A percentile compares a stretch with the other conserved stretches of the same genome.
Conservation (phyloP, 2,113 vertebrate genomes). For the Anarhynchus alexandrinus region DNA sequence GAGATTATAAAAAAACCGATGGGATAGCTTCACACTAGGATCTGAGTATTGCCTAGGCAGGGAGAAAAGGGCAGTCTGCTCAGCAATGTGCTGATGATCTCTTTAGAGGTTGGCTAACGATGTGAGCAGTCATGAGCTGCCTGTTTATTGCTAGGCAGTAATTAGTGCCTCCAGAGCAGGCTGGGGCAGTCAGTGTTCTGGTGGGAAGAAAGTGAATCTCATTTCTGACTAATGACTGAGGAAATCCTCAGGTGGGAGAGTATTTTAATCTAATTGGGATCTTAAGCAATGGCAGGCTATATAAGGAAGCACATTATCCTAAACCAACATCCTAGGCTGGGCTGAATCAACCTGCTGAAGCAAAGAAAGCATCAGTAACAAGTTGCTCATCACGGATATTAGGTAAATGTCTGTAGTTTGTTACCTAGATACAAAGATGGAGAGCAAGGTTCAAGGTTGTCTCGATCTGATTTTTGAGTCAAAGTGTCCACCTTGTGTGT, state of each 20-base stretch:
- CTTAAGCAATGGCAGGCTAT: not conserved
- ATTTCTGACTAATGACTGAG: slow-evolving; percentile 37
- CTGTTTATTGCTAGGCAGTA: not conserved
- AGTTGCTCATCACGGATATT: not conserved
- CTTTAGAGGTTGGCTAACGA: not conserved
- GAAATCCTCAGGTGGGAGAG: slow-evolving; percentile 6
- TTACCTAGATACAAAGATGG: not conserved
- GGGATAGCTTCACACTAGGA: not conserved
- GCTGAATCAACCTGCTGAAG: not conserved
- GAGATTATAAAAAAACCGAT: not conserved
- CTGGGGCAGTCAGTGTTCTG: not conserved
- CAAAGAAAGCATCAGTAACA: not conserved
- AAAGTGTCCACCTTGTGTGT: not conserved
- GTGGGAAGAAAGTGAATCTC: slow-evolving; percentile 24
- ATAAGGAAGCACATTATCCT: not conserved
- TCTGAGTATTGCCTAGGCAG: not conserved
- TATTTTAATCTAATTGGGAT: slow-evolving; percentile 26
- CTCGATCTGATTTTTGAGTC: not conserved
- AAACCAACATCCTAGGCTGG: not conserved
- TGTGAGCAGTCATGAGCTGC: not conserved
- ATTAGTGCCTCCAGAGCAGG: slow-evolving; percentile 25
- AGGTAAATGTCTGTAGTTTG: not conserved
- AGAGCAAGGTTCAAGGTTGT: not conserved
- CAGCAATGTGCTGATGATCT: not conserved
- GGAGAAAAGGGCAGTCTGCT: not conserved